Evolutionary conservation across 2,797 vertebrate genomes (phyloP).

Genomic region (Lagorchestes hirsutus): DNA sequence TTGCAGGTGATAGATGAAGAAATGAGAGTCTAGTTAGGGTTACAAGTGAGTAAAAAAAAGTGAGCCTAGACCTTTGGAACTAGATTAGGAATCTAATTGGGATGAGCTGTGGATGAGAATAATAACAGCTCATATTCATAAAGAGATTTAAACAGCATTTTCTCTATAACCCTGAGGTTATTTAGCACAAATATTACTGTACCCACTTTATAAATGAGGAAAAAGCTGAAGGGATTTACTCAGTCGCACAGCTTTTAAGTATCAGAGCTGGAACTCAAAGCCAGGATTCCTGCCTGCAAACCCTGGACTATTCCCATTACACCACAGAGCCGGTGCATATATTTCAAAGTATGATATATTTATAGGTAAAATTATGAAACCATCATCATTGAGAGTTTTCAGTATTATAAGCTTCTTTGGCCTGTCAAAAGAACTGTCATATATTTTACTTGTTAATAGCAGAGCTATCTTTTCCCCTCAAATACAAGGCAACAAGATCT

Average conservation of each 20-base stretch:
- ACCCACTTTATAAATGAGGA: neutral
- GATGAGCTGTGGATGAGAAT: neutral
- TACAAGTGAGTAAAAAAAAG: constrained; percentile 34
- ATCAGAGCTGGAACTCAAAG: neutral
- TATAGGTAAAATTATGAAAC: constrained; percentile 29
- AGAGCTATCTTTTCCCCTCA: constrained; percentile 31
- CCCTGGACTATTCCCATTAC: neutral
- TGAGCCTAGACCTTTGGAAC: neutral
- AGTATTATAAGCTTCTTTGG: constrained; percentile 22
- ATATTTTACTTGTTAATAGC: constrained; percentile 18
- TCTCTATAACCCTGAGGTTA: neutral
- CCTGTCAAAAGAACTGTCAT: constrained; percentile 23
- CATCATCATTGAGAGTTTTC: constrained; percentile 9
- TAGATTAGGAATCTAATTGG: neutral
- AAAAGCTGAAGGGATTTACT: neutral
- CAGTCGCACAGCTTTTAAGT: neutral
- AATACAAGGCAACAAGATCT: constrained; percentile 3
- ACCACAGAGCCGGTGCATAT: neutral
- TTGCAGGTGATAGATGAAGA: neutral
- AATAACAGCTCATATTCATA: neutral
- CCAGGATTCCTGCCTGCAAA: neutral
- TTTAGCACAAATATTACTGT: neutral
- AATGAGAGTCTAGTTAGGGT: neutral
- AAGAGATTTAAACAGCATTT: neutral
- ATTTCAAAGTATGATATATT: neutral